These are phyloP conservation scores for Avahi laniger DNA, from an alignment of 2,797 vertebrate genomes.

Conservation along the genomic window DNA sequence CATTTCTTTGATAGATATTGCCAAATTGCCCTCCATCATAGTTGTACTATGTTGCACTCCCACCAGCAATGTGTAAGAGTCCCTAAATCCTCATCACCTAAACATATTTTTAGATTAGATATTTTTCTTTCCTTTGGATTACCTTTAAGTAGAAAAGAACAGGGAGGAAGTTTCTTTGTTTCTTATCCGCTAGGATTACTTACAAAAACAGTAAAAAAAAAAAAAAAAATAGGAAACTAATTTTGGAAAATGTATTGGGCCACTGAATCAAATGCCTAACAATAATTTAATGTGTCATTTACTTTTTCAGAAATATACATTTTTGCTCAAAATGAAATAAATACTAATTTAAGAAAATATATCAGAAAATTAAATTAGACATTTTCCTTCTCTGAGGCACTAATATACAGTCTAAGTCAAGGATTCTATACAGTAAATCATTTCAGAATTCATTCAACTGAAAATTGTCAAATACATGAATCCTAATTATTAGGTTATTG, in stretches of 20 bases:
- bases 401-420: not conserved
- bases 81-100: not conserved
- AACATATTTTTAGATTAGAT: not conserved
- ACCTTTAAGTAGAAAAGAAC: not conserved
- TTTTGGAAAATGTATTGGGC: not conserved
- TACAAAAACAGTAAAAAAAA: not conserved
- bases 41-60: not conserved
- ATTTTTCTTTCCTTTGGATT: not conserved
- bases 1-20: not conserved
- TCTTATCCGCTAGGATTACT: not conserved
- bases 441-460: not conserved
- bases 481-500: not conserved
- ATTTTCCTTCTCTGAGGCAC: not conserved
- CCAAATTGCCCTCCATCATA: not conserved
- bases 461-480: not conserved
- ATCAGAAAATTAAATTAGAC: not conserved
- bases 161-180: not conserved
- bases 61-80: not conserved
- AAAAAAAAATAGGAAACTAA: not conserved
- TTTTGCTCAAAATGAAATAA: not conserved
- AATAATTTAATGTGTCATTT: not conserved
- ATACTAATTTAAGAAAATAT: not conserved
- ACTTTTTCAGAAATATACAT: not conserved
- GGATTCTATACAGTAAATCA: not conserved
- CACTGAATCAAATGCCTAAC: not conserved